These are phyloP conservation scores for Heliconius hermathena DNA, from an alignment of 1,140 invertebrate species.

Conservation along the genomic window DNA sequence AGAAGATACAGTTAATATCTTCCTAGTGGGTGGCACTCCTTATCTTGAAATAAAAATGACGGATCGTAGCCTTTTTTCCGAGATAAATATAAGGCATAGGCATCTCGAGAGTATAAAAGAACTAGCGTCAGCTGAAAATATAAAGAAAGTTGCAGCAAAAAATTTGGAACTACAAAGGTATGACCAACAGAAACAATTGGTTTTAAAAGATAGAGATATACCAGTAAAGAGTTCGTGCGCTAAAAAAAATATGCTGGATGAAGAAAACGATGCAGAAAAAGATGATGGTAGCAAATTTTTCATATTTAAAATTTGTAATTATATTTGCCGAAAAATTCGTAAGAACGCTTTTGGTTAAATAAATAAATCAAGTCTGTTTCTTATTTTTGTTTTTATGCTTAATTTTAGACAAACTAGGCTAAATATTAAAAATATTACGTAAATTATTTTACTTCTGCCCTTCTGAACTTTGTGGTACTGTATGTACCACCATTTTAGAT, in stretches of 20 bases:
- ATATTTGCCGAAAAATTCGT: constrained; percentile 65
- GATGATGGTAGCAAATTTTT: constrained; percentile 56
- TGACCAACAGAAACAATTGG: constrained; percentile 35
- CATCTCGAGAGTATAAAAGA: constrained; percentile 34
- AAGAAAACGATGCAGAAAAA: constrained; percentile 46
- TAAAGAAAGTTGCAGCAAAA: constrained; percentile 59
- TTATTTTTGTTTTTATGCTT: not conserved
- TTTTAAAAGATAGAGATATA: constrained; percentile 58
- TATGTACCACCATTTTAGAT: no score
- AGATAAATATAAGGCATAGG: constrained; percentile 61
- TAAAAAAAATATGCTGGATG: constrained; percentile 66
- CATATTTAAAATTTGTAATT: constrained; percentile 66
- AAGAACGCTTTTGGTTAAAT: constrained; percentile 47
- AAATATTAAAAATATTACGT: no score
- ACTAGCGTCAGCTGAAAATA: constrained; percentile 64
- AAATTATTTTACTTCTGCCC: no score
- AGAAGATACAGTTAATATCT: constrained; percentile 57
- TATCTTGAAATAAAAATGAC: constrained; percentile 61
- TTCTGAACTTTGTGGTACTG: no score
- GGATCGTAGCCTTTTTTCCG: constrained; percentile 59
- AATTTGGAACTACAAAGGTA: constrained; percentile 57
- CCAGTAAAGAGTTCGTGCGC: constrained; percentile 62
- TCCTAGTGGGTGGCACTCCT: constrained; percentile 46
- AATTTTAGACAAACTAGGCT: no score
- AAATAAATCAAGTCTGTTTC: constrained; percentile 20